These are phyloP conservation scores for Dermochelys coriacea DNA, from an alignment of 2,797 vertebrate species.

Conservation along the genomic window DNA sequence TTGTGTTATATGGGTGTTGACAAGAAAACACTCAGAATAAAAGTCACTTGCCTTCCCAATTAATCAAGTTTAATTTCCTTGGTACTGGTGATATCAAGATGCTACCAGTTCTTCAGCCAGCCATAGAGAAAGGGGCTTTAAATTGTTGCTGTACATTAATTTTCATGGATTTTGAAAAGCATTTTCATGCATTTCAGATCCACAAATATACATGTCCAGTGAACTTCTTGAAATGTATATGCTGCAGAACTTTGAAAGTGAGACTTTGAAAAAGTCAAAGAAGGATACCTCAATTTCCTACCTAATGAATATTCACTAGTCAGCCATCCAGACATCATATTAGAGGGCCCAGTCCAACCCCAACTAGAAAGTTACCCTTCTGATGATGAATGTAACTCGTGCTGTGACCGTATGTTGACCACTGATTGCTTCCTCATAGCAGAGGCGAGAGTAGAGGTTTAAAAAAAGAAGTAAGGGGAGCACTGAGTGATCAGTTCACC, in stretches of 20 bases:
- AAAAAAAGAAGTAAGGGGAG: not conserved
- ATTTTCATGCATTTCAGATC: not conserved
- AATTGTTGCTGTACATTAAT: not conserved
- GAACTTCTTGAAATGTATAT: not conserved
- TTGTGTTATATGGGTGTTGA: too few relatives aligned
- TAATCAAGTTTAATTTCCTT: too few relatives aligned
- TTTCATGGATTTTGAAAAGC: not conserved
- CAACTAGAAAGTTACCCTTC: accelerated
- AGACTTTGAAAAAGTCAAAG: not conserved
- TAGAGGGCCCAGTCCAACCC: not conserved
- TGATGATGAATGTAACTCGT: not conserved
- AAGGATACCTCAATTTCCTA: not conserved
- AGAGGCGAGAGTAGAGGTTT: not conserved
- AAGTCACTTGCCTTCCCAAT: not conserved
- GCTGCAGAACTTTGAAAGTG: accelerated
- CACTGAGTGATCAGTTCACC: not conserved
- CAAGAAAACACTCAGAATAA: too few relatives aligned
- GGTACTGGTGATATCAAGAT: too few relatives aligned
- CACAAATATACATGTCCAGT: not conserved
- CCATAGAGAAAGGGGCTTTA: not conserved
- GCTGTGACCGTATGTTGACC: constrained; percentile 14
- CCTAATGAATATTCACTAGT: not conserved
- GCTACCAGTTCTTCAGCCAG: too few relatives aligned
- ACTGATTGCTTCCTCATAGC: not conserved
- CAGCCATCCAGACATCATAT: not conserved